Percentiles rank a stretch among this genome's conserved stretches.
phyloP scores from a whole-genome alignment of 2,888 invertebrate species.

The Dendrolimus houi region DNA sequence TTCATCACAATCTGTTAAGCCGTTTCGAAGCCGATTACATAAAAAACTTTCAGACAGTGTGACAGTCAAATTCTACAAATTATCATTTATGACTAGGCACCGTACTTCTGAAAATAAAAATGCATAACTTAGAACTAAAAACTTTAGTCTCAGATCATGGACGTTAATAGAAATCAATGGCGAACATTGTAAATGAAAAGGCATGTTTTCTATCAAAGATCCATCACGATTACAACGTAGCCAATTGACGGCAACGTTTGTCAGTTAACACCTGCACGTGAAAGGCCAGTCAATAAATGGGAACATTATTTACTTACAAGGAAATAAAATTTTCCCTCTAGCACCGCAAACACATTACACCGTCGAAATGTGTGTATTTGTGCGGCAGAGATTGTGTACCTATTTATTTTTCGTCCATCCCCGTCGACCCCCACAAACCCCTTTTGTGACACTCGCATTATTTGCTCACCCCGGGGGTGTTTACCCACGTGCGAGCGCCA shows the following conservation, averaged over 20 bases:
- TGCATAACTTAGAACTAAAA: too few species aligned
- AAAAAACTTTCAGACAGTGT: too few species aligned
- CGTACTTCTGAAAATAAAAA: too few species aligned
- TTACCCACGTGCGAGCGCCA: constrained; percentile 49
- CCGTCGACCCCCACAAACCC: constrained; percentile 19
- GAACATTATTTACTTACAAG: constrained; percentile 13
- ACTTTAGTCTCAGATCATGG: too few species aligned
- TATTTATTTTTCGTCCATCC: constrained; percentile 59
- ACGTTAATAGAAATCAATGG: too few species aligned
- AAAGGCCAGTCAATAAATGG: neutral
- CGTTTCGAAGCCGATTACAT: too few species aligned
- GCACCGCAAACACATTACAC: constrained; percentile 65
- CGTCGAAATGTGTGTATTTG: constrained; percentile 56
- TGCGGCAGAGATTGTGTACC: constrained; percentile 58
- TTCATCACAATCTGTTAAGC: too few species aligned
- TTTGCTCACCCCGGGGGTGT: constrained; percentile 50
- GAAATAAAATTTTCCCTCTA: constrained; percentile 39
- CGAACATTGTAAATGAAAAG: too few species aligned
- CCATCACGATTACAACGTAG: too few species aligned
- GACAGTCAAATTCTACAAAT: too few species aligned
- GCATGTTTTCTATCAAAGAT: too few species aligned
- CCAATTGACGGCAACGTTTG: neutral
- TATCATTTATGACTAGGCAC: too few species aligned
- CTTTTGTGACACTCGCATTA: constrained; percentile 45
- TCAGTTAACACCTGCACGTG: neutral